Percentiles rank a stretch among this genome's conserved stretches.
Conservation (phyloP, 2,797 vertebrate genomes). For the Diplodus sargus region DNA sequence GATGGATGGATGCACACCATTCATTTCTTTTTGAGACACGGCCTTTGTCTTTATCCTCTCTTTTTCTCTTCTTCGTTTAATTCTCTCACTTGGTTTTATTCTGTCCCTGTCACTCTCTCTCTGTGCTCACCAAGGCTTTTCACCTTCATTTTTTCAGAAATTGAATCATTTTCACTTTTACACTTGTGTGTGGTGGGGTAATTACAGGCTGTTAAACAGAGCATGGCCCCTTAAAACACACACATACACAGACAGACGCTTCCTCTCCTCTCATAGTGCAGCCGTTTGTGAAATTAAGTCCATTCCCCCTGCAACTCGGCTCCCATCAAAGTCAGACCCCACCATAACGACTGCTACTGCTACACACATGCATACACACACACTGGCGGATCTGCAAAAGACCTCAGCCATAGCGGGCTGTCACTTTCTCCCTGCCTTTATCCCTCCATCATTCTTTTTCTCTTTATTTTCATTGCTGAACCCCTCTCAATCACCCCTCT, state of each 20-base stretch:
- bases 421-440: conserved; percentile 53
- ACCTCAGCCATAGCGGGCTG: conserved; percentile 48
- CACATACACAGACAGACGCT: conserved; percentile 49
- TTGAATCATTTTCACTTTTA: conserved; percentile 73
- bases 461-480: conserved; percentile 56
- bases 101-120: conserved; percentile 12
- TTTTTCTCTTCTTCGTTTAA: background rate
- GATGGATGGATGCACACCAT: conserved; percentile 6
- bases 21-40: background rate
- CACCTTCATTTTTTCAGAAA: conserved; percentile 54
- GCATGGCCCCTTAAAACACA: conserved; percentile 68
- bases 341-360: conserved; percentile 36
- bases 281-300: conserved; percentile 90
- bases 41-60: background rate
- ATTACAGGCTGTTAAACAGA: conserved; percentile 82
- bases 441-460: conserved; percentile 46
- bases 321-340: conserved; percentile 79
- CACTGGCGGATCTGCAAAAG: conserved; percentile 26
- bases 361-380: conserved; percentile 9
- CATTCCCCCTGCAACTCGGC: conserved; percentile 74
- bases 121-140: conserved; percentile 11
- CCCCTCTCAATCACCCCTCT: conserved; percentile 50
- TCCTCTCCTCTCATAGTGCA: conserved; percentile 80
- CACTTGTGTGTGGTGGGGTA: conserved; percentile 63
- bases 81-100: conserved; percentile 19